These are phyloP conservation scores for Cladopsammia gracilis DNA, from an alignment of 64 coral and sea anemone genomes.

Conservation along the genomic window DNA sequence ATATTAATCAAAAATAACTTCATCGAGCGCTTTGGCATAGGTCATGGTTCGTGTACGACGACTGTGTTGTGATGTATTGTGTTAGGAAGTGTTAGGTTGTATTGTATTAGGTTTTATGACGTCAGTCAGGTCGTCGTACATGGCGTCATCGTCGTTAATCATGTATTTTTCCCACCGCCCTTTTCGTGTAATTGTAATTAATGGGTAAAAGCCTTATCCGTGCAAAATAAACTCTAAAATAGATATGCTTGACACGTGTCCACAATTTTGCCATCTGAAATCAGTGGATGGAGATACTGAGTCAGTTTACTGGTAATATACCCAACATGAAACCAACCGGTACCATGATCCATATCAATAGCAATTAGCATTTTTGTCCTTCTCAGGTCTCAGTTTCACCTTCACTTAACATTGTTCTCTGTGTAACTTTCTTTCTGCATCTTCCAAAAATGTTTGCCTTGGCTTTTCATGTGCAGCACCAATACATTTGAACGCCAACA, in stretches of 20 bases:
- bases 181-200: conserved; percentile 42
- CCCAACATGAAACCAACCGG: conserved; percentile 34
- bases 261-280: conserved; percentile 30
- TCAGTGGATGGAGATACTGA: conserved; percentile 39
- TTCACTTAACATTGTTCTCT: not conserved
- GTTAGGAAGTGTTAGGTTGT: too few relatives aligned
- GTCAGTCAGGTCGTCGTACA: too few relatives aligned
- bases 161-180: conserved; percentile 56
- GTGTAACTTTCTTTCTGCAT: conserved; percentile 3
- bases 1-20: not conserved
- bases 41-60: too few relatives aligned
- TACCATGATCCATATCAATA: conserved; percentile 58
- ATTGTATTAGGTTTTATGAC: too few relatives aligned
- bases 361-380: conserved; percentile 63
- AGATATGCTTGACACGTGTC: conserved; percentile 13
- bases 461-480: conserved; percentile 60
- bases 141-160: too few relatives aligned
- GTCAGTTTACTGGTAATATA: conserved; percentile 75
- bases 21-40: not conserved
- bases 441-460: conserved; percentile 59
- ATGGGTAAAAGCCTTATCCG: conserved; percentile 40
- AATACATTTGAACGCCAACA: conserved; percentile 83
- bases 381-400: conserved; percentile 52
- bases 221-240: conserved; percentile 33
- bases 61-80: too few relatives aligned